Conservation (phyloP, 2,888 invertebrate genomes). For the Drosophila paracracens region DNA sequence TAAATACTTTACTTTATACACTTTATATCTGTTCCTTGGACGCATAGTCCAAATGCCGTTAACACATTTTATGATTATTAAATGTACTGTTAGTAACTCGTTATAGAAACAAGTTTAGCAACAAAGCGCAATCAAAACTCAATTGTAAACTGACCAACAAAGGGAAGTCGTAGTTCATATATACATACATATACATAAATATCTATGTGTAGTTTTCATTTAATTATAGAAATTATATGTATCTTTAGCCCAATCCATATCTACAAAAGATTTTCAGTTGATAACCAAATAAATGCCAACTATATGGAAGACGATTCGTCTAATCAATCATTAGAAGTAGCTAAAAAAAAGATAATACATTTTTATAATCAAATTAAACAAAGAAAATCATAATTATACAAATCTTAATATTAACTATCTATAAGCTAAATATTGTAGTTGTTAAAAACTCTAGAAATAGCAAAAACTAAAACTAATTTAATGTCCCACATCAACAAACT, state of each 20-base stretch:
- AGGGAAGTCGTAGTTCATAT: conserved; percentile 61
- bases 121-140: conserved; percentile 30
- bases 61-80: conserved; percentile 57
- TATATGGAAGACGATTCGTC: not conserved
- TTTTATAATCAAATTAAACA: conserved; percentile 11
- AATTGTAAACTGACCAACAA: conserved; percentile 65
- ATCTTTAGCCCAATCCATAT: conserved; percentile 21
- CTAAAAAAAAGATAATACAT: not conserved
- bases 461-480: conserved; percentile 3
- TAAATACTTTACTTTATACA: conserved; percentile 24
- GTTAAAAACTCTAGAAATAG: conserved; percentile 22
- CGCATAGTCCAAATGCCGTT: conserved; percentile 44
- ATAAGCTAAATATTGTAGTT: conserved; percentile 48
- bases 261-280: conserved; percentile 9
- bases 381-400: not conserved
- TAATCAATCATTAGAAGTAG: conserved; percentile 34
- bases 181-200: conserved; percentile 17
- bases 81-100: conserved; percentile 51
- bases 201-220: conserved; percentile 41
- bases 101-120: conserved; percentile 51
- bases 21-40: conserved; percentile 33
- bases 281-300: conserved; percentile 2
- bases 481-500: conserved; percentile 8
- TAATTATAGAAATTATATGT: conserved; percentile 21
- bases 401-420: conserved; percentile 13